Evolutionary conservation across 2,113 vertebrate genomes (phyloP).

Genomic region (Megaceryle torquata): DNA sequence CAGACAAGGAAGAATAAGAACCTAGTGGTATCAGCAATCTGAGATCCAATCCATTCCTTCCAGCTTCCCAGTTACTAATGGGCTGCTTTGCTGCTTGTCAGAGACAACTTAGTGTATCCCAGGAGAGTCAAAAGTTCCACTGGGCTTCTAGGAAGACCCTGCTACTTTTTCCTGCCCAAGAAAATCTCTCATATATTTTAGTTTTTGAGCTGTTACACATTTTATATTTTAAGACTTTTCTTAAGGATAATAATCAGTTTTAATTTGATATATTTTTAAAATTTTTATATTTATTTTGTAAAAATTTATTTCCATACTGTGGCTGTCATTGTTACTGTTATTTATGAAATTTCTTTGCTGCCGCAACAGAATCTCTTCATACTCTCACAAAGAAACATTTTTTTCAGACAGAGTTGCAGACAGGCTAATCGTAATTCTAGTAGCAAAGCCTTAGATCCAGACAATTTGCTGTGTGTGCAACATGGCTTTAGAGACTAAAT

Average conservation of each 20-base stretch:
- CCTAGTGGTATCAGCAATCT: accelerated
- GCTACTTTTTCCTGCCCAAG: not conserved
- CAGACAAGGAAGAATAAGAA: not conserved
- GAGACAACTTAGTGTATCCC: not conserved
- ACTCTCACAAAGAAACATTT: not conserved
- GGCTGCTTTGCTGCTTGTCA: not conserved
- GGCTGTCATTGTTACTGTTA: not conserved
- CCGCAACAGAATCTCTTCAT: not conserved
- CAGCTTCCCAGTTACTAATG: not conserved
- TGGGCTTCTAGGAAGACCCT: not conserved
- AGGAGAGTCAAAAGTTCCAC: not conserved
- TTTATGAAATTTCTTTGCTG: not conserved
- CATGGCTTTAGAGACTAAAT: not conserved
- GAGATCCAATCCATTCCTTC: not conserved
- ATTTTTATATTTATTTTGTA: not conserved
- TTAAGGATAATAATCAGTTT: not conserved
- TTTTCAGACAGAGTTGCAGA: not conserved
- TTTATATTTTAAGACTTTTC: not conserved
- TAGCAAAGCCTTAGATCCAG: not conserved
- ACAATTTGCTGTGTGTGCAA: not conserved
- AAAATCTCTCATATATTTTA: not conserved
- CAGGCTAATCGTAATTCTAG: constrained; percentile 24
- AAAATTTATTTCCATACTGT: not conserved
- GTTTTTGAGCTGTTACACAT: not conserved
- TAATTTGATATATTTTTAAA: not conserved